Evolutionary conservation across 1,140 invertebrate species (phyloP), one percentile per base, ranked within the genome.

Genomic region (Daktulosphaira vitifoliae): DNA sequence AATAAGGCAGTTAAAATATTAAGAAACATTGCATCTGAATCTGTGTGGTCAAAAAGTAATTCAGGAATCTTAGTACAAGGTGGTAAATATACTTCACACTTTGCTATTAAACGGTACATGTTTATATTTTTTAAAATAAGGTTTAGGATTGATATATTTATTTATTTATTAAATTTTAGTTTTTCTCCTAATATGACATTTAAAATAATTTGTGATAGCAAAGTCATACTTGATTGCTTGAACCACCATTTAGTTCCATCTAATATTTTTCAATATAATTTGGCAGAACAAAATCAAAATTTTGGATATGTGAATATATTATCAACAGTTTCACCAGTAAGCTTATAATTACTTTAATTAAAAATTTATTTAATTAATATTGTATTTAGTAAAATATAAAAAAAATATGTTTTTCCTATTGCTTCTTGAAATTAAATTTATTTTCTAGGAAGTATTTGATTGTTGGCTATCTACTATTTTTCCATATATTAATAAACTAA

Each of bases 401-500:
- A 33, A 33, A 33, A n/a, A n/a, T n/a, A n/a, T n/a, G 29, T 33
- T 33, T 33, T 33, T n/a, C n/a, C n/a, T 6, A 33, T 33, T 33
- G 29, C 29, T 33, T 11, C 29, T 33, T n/a, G n/a, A n/a, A n/a
- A n/a, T n/a, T n/a, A n/a, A n/a, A n/a, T n/a, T 33, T 33, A 33
- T 20, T 13, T 48, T 62, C 44, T n/a, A 62, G 56, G 56, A 62
- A 29, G 26, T 33, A 29, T 62, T 62, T 48, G 20, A 26, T 62
- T 18, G 7, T 44, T 62, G 56, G 56, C 20, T 46, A 26, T 29
- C 15, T 29, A 29, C 18, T 48, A 48, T 62, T 33, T 62, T 25
- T 1, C 56, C 16, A 13, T 33, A 8, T n/a, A 33, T 62, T 8
- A 48, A 48, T 26, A 22, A 62, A 62, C 29, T 62, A n/a, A 62